Evolutionary conservation across 2,888 invertebrate genomes (phyloP).

Genomic region (Pyrochroa serraticornis): DNA sequence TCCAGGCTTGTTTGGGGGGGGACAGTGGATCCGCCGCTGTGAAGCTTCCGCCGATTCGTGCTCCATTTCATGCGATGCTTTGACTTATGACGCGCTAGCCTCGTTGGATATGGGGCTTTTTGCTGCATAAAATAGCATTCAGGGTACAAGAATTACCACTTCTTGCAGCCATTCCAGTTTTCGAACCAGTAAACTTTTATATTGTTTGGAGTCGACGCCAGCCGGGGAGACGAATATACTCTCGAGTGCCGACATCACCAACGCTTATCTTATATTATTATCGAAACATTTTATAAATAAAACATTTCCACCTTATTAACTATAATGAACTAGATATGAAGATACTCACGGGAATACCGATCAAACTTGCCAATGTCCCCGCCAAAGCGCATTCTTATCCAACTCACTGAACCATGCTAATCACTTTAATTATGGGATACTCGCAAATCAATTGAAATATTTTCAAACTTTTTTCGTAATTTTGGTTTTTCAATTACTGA

Average conservation of each 20-base stretch:
- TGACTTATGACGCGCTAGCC: slow-evolving; percentile 49
- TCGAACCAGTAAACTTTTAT: slow-evolving; percentile 47
- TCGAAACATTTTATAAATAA: slow-evolving; percentile 34
- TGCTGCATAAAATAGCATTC: slow-evolving; percentile 46
- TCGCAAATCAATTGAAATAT: too few relatives aligned
- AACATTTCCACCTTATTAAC: slow-evolving; percentile 31
- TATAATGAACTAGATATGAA: slow-evolving; percentile 13
- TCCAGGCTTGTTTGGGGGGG: too few relatives aligned
- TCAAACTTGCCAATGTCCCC: too few relatives aligned
- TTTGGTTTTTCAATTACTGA: too few relatives aligned
- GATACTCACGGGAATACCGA: too few relatives aligned
- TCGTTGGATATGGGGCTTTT: slow-evolving; percentile 48
- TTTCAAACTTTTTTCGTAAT: too few relatives aligned
- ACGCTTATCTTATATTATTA: slow-evolving; percentile 25
- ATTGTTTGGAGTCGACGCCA: slow-evolving; percentile 35
- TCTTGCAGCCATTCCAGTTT: slow-evolving; percentile 49
- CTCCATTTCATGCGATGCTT: slow-evolving; percentile 10
- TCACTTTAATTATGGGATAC: too few relatives aligned
- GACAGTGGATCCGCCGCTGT: background rate
- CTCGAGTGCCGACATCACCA: slow-evolving; percentile 12
- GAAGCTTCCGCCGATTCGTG: slow-evolving; percentile 4
- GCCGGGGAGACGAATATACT: slow-evolving; percentile 22
- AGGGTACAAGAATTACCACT: slow-evolving; percentile 49
- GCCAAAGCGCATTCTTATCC: too few relatives aligned
- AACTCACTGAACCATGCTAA: too few relatives aligned